A percentile compares a stretch with the other conserved stretches of the same genome.
Evolutionary conservation across 1,140 invertebrate genomes (phyloP).

Genomic region (Bombus fervidus): DNA sequence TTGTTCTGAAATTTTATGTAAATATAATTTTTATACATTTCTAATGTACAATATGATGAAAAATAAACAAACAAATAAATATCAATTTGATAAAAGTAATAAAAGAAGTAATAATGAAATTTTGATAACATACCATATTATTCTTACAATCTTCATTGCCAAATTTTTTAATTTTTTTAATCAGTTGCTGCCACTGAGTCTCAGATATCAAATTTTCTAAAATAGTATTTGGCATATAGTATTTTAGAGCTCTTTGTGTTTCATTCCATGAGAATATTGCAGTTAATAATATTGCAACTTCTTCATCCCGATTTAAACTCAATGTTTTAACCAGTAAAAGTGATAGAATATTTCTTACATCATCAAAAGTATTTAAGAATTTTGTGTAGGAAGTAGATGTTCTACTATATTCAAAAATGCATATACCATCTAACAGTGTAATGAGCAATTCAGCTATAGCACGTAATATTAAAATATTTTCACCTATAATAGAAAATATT

Average conservation of each 20-base stretch:
- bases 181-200: constrained; percentile 61
- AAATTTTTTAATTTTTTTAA: constrained; percentile 60
- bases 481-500: constrained; percentile 59
- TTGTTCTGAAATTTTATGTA: constrained; percentile 69
- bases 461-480: constrained; percentile 59
- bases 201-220: constrained; percentile 36
- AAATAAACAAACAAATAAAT: neutral
- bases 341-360: constrained; percentile 64
- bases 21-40: constrained; percentile 10
- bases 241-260: constrained; percentile 58
- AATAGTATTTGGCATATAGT: constrained; percentile 58
- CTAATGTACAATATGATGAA: neutral
- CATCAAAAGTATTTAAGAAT: constrained; percentile 63
- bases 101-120: constrained; percentile 29
- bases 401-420: constrained; percentile 65
- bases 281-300: constrained; percentile 56
- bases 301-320: constrained; percentile 47
- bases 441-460: constrained; percentile 63
- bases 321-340: constrained; percentile 57
- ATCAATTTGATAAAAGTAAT: neutral
- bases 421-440: constrained; percentile 64
- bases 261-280: constrained; percentile 61
- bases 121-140: constrained; percentile 61
- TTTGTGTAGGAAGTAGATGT: constrained; percentile 60
- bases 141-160: constrained; percentile 56